Conservation (phyloP, 2,888 invertebrate genomes). For the Subacronicta megacephala region DNA sequence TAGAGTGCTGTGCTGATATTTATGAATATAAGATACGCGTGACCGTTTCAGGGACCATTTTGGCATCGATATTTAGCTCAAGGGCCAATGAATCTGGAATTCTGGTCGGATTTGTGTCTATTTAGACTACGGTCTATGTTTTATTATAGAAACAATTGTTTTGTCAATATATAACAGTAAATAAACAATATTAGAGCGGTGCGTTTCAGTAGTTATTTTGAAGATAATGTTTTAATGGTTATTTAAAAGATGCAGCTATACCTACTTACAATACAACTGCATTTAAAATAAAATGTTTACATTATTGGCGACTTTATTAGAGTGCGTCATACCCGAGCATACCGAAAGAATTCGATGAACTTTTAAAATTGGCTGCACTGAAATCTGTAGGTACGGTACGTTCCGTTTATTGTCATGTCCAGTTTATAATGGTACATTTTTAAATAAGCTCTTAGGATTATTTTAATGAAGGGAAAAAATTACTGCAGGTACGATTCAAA, state of each 20-base stretch:
- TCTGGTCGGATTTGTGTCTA: slow-evolving; percentile 9
- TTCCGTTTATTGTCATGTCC: no score
- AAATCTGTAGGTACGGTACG: not conserved
- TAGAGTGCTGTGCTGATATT: slow-evolving; percentile 61
- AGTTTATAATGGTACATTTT: no score
- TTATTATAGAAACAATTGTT: not conserved
- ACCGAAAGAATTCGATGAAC: slow-evolving; percentile 5
- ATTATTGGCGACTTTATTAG: not conserved
- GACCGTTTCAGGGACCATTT: slow-evolving; percentile 58
- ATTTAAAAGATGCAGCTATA: no score
- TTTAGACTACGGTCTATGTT: slow-evolving; percentile 1
- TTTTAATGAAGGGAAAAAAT: no score
- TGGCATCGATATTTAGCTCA: slow-evolving; percentile 58
- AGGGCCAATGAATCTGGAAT: slow-evolving; percentile 51
- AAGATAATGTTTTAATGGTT: no score
- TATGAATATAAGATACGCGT: slow-evolving; percentile 68
- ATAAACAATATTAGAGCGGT: no score
- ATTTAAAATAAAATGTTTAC: no score
- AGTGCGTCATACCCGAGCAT: slow-evolving; percentile 5
- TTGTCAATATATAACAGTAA: not conserved
- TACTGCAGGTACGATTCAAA: no score
- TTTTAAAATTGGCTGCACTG: slow-evolving; percentile 16
- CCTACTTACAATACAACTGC: no score
- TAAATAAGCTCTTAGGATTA: no score
- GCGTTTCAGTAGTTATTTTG: no score